These are phyloP conservation scores for Nephrotoma flavescens DNA, from an alignment of 2,888 invertebrate genomes.

Conservation along the genomic window DNA sequence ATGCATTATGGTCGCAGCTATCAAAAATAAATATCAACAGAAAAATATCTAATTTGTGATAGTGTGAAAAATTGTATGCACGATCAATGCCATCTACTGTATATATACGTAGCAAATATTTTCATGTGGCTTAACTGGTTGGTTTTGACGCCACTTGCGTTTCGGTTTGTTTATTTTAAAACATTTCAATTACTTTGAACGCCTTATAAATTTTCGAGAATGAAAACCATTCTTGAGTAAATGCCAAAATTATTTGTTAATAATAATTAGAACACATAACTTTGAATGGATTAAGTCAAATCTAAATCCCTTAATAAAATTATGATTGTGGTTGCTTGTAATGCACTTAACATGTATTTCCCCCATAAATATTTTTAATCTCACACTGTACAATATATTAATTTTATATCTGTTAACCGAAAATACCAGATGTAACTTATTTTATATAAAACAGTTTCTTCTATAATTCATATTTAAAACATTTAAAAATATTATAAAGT, in stretches of 20 bases:
- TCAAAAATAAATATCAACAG: no score
- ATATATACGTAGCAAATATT: no score
- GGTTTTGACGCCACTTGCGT: no score
- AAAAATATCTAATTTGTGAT: no score
- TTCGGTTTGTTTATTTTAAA: no score
- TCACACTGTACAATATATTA: no score
- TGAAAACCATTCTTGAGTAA: not conserved
- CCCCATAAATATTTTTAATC: not conserved
- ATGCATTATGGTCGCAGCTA: no score
- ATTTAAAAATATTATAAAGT: not conserved
- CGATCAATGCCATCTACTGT: no score
- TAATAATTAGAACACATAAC: not conserved
- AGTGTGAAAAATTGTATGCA: no score
- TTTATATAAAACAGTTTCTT: not conserved
- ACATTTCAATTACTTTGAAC: no score
- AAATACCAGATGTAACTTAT: not conserved
- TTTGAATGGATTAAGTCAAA: not conserved
- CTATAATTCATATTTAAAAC: not conserved
- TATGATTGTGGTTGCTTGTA: not conserved
- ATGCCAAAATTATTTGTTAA: not conserved
- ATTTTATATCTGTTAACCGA: not conserved
- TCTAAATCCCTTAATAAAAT: not conserved
- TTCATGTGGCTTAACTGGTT: no score
- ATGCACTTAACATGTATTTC: not conserved
- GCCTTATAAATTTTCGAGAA: no score